Conservation (phyloP, 2,888 invertebrate species). For the Megalurothrips usitatus region DNA sequence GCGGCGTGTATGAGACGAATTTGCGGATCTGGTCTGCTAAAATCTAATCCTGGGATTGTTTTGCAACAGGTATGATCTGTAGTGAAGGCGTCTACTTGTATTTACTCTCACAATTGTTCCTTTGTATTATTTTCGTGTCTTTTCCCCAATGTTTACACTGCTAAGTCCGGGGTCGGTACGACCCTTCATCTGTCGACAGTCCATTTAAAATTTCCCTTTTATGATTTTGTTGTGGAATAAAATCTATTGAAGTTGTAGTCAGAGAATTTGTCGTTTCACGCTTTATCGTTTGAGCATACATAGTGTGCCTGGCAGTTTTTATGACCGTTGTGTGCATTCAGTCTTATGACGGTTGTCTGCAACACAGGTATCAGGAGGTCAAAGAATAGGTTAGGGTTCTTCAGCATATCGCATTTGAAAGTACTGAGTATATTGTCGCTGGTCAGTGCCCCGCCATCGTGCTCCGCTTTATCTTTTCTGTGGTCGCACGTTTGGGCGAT, state of each 20-base stretch:
- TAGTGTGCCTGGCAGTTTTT: background rate
- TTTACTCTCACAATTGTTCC: constrained; percentile 36
- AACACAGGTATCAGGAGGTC: constrained; percentile 2
- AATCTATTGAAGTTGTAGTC: background rate
- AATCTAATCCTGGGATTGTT: constrained; percentile 62
- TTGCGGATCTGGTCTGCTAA: constrained; percentile 78
- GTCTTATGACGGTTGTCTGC: background rate
- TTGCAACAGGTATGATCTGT: constrained; percentile 64
- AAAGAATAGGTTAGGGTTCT: constrained; percentile 16
- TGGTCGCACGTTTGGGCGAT: no score
- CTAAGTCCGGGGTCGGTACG: constrained; percentile 31
- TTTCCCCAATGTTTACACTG: constrained; percentile 33
- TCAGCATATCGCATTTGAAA: background rate
- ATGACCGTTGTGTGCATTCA: background rate
- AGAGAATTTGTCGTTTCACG: background rate
- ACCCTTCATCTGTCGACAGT: constrained; percentile 16
- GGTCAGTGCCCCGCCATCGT: no score
- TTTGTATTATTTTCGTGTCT: constrained; percentile 21
- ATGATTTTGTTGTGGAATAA: background rate
- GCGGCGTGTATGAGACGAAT: constrained; percentile 83
- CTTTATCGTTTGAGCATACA: background rate
- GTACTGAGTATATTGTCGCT: no score
- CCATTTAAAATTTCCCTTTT: background rate
- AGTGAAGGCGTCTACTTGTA: constrained; percentile 38
- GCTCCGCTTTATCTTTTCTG: no score